Percentiles rank a stretch among this genome's conserved stretches.
phyloP scores from a whole-genome alignment of 2,113 vertebrate species.

The Myotis yumanensis region DNA sequence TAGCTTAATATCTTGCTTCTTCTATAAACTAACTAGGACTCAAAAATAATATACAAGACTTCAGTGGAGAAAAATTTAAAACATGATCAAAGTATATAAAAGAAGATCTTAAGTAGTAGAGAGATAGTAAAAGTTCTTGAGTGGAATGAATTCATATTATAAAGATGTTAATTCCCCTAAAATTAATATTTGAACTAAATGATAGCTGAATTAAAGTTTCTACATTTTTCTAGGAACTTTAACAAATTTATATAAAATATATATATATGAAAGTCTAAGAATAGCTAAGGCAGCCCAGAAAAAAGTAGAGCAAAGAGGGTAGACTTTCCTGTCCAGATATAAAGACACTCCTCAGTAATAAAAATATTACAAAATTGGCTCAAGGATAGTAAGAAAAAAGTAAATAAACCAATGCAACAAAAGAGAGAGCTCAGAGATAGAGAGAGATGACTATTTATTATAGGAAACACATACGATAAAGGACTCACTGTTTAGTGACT shows the following conservation, averaged over 20 bases:
- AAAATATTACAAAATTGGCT: neutral
- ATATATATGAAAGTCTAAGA: neutral
- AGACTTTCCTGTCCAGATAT: neutral
- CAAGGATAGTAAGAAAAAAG: neutral
- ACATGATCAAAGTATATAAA: neutral
- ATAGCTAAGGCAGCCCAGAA: neutral
- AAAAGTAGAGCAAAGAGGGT: neutral
- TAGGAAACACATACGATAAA: neutral
- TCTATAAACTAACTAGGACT: neutral
- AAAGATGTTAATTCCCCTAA: conserved; percentile 26
- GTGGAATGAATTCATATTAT: neutral
- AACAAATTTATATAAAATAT: neutral
- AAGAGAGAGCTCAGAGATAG: neutral
- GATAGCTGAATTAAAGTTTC: neutral
- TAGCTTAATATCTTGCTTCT: neutral
- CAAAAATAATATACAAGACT: neutral
- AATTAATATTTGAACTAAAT: neutral
- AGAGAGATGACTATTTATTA: neutral
- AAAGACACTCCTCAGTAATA: neutral
- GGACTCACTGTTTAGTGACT: neutral
- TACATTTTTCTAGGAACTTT: neutral
- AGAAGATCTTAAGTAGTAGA: neutral
- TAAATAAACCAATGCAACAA: neutral
- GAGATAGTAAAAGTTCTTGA: neutral
- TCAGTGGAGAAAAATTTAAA: conserved; percentile 13